phyloP scores from a whole-genome alignment of 2,113 vertebrate species.

The Serinus canaria region DNA sequence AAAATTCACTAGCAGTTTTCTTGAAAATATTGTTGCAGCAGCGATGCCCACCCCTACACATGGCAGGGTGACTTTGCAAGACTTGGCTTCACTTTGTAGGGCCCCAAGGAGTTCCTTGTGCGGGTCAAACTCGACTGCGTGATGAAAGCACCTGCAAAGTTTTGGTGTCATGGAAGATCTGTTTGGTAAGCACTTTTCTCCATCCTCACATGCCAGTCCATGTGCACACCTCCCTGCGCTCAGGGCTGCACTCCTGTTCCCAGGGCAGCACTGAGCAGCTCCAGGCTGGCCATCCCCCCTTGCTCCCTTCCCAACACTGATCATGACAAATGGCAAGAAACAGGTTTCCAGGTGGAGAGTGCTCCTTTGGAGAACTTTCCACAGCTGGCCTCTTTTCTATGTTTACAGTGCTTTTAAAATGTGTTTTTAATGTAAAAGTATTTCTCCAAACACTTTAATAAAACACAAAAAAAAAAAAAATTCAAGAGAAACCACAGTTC shows the following conservation, averaged over 20 bases:
- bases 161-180: neutral
- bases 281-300: neutral
- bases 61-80: neutral
- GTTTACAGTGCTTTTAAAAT: neutral
- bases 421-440: neutral
- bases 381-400: neutral
- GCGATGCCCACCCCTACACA: neutral
- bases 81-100: neutral
- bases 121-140: fast-evolving
- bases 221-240: neutral
- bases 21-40: neutral
- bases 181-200: neutral
- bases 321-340: neutral
- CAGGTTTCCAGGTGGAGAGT: neutral
- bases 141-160: neutral
- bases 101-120: neutral
- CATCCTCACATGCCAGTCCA: neutral
- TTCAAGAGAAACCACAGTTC: neutral
- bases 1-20: conserved; percentile 12
- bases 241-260: neutral
- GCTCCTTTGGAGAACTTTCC: neutral
- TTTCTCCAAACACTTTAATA: neutral
- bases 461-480: neutral
- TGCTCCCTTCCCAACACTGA: fast-evolving
- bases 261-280: neutral